Conservation (phyloP, 2,888 invertebrate genomes). For the Zele albiditarsus region DNA sequence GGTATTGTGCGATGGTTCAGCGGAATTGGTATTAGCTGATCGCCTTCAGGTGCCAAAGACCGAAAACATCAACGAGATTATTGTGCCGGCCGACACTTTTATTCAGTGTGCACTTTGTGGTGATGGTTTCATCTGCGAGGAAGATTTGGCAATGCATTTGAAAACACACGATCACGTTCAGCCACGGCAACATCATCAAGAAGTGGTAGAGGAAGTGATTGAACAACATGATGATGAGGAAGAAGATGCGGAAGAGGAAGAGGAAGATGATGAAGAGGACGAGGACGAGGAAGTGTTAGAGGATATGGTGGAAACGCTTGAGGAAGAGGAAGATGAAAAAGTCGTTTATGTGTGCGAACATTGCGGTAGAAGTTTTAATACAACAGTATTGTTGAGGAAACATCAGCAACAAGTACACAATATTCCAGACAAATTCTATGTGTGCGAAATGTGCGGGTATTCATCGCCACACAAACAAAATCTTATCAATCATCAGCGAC, state of each 20-base stretch:
- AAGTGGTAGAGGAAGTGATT: conserved; percentile 11
- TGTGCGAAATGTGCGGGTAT: conserved; percentile 65
- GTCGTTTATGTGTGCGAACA: conserved; percentile 58
- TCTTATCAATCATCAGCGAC: conserved; percentile 61
- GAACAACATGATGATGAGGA: conserved; percentile 23
- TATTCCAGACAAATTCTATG: conserved; percentile 55
- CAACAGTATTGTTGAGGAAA: conserved; percentile 46
- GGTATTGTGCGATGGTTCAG: conserved; percentile 57
- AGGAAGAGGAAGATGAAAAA: conserved; percentile 40
- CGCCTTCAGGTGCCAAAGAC: conserved; percentile 48
- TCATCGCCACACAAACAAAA: conserved; percentile 61
- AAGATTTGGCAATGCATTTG: conserved; percentile 51
- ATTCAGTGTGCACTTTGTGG: conserved; percentile 63
- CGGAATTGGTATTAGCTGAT: conserved; percentile 55
- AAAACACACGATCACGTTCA: conserved; percentile 54
- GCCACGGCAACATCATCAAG: conserved; percentile 29
- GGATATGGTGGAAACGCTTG: conserved; percentile 18
- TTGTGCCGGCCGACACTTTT: conserved; percentile 49
- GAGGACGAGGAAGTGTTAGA: conserved; percentile 28
- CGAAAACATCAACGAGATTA: conserved; percentile 50
- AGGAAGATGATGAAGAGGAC: conserved; percentile 32
- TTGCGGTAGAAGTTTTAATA: conserved; percentile 56
- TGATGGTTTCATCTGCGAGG: conserved; percentile 57
- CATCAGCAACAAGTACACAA: conserved; percentile 57
- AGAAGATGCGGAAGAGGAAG: neutral